Base-by-base conservation (phyloP, 2,888 invertebrate species). In the Polydrusus pterygomalis region DNA sequence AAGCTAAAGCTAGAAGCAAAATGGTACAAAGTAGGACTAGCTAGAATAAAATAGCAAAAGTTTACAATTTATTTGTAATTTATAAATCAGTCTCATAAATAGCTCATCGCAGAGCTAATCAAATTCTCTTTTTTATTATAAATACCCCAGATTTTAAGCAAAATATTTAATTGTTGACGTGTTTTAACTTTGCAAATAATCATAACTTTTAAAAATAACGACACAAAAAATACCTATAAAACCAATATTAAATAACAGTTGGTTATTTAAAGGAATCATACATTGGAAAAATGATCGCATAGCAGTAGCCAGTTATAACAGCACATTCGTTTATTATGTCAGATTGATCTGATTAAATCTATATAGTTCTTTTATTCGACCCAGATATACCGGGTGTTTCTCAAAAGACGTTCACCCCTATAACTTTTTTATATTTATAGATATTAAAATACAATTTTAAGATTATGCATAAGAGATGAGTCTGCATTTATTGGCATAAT, bases 1-100 rank as follows among this genome's bases (percentile, higher is more conserved):
- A 56, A 69, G 69, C 45, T 43, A 17, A 62, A 70, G 68, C 68
- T 68, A 56, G n/a, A 68, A 70, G 70, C 70, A 62, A 70, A 70
- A 60, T 30, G 58, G 60, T 56, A 58, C 25, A 9, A 38, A 49
- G 17, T 70, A 49, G 60, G 70, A 70, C 70, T 70, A 70, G 70
- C 70, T 38, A 70, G 38, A 69, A 69, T 68, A 38, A 58, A 70
- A 54, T 40, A 68, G 51, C 56, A 11, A 62, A 70, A 56, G 25
- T 51, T 68, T 62, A 70, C n/a, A 47, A 60, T 60, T 62, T 70
- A 60, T 18, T 10, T 47, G 62, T 70, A 60, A 60, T 58, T 30
- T 49, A 60, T 34, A 18, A 62, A 70, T 70, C 70, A 70, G 70
- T 70, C 70, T 70, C 70, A 70, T 70, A 62, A 60, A 60, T 38